Evolutionary conservation across 2,113 vertebrate species (phyloP), one percentile per base, ranked within the genome.

Genomic region (Hystrix brachyura): DNA sequence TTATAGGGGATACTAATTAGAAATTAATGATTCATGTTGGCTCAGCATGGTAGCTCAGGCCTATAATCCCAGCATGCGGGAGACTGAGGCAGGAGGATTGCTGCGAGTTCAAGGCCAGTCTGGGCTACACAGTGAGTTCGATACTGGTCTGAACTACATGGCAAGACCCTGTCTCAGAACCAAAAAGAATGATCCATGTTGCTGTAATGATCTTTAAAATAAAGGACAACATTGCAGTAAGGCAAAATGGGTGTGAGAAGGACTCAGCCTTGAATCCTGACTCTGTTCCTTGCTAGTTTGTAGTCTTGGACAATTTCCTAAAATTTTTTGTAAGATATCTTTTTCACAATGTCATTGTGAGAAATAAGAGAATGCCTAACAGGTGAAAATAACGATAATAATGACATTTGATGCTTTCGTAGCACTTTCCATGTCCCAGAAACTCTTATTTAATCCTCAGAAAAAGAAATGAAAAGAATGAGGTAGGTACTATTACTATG

Each of bases 221-320:
- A 48, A 79, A 46, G 17, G 46, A 38, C 78, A 82, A 53, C 7
- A 46, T 14, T 67, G 18, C 79, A 46, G 5, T 19, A 80, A 89
- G 43, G 53, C 82, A 83, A 53, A 89, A 90, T 25, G 46, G 48
- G 9, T 46, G n/a, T 23, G 9, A 79, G 27, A 71, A 21, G 43
- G 38, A 79, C 55, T 67, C 67, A 69, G 15, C 34, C n/a, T 69
- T n/a, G 72, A 84, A 62, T 83, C 17, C 6, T 69, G 48, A 87
- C 23, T 95, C 46, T 69, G 32, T 90, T 94, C 19, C n/a, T 96
- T 83, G 62, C 34, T 80, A 65, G 51, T 43, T 79, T 88, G 11
- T 38, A 64, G 48, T 38, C 55, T 71, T 92, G 57, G 60, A 34
- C n/a, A 87, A 46, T 19, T 83, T 91, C 62, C 62, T 76, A 97